These are phyloP conservation scores for Microhierax caerulescens DNA, from an alignment of 2,797 vertebrate genomes.

Conservation along the genomic window DNA sequence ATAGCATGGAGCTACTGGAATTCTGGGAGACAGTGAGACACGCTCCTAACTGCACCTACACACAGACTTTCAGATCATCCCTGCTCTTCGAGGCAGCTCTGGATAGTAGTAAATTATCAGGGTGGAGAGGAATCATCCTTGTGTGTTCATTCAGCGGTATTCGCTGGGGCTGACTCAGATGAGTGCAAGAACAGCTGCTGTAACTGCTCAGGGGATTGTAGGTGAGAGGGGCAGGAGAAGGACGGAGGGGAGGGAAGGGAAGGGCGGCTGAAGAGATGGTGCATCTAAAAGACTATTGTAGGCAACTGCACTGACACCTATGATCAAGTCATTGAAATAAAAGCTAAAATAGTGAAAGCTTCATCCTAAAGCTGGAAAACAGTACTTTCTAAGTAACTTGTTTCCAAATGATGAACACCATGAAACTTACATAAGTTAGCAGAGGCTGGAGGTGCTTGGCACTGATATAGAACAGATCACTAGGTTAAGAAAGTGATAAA, in stretches of 20 bases:
- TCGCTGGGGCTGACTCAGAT: background rate
- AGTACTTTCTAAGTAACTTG: background rate
- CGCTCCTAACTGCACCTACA: background rate
- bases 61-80: background rate
- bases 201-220: background rate
- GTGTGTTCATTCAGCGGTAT: rapidly evolving
- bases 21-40: background rate
- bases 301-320: background rate
- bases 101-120: rapidly evolving
- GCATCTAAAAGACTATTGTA: background rate
- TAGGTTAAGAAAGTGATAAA: background rate
- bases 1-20: background rate
- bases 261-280: background rate
- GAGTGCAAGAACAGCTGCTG: background rate
- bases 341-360: background rate
- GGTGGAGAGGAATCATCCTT: background rate
- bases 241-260: background rate
- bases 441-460: background rate
- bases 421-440: background rate
- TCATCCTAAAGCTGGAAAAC: background rate
- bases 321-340: background rate
- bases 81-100: background rate
- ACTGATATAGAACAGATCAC: background rate
- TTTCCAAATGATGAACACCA: background rate
- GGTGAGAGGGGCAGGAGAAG: background rate